Conservation (phyloP, 2,797 vertebrate genomes). For the Mus minutoides region DNA sequence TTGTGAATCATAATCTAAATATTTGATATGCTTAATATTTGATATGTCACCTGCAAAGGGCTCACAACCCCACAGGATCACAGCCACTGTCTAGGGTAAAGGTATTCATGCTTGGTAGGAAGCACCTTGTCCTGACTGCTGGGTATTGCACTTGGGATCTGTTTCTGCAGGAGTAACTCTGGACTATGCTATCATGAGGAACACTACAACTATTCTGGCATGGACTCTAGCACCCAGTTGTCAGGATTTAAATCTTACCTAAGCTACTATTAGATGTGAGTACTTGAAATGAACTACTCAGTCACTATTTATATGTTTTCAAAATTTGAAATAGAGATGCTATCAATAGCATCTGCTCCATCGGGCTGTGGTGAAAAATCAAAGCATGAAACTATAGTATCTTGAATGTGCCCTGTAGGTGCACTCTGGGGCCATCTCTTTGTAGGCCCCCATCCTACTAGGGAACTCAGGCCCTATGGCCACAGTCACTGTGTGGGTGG, state of each 20-base stretch:
- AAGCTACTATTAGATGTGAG: neutral
- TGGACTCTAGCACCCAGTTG: neutral
- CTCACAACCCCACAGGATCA: neutral
- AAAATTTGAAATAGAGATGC: neutral
- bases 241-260: conserved; percentile 15
- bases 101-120: neutral
- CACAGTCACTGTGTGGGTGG: neutral
- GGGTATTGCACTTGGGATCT: neutral
- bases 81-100: neutral
- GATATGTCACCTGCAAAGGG: neutral
- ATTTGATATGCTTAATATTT: neutral
- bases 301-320: neutral
- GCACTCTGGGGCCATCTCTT: neutral
- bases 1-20: neutral
- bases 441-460: neutral
- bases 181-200: neutral
- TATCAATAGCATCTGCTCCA: neutral
- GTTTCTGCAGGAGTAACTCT: neutral
- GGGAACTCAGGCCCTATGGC: accelerated
- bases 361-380: neutral
- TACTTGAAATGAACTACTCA: neutral
- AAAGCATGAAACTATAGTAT: neutral
- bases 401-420: neutral
- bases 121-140: neutral
- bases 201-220: neutral